These are phyloP conservation scores for Tenebrosternarchus preto DNA, from an alignment of 2,113 vertebrate genomes.

Conservation along the genomic window DNA sequence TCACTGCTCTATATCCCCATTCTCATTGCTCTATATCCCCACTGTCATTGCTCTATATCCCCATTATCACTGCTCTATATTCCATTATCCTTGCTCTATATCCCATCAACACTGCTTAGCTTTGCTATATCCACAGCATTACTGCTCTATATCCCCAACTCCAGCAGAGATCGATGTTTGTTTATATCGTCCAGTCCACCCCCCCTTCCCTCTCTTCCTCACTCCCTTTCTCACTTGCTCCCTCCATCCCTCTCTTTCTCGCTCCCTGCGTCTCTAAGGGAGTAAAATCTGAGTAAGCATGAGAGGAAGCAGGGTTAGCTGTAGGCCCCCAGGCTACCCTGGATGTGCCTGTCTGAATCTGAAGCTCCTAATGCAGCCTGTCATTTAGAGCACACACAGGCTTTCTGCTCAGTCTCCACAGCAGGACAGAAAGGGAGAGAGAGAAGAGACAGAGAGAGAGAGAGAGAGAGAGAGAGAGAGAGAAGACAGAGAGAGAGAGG, in stretches of 20 bases:
- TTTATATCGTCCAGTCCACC: not conserved
- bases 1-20: not conserved
- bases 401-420: constrained; percentile 65
- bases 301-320: constrained; percentile 66
- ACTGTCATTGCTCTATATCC: not conserved
- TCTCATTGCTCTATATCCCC: not conserved
- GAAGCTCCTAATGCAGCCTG: constrained; percentile 72
- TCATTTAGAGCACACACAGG: constrained; percentile 76
- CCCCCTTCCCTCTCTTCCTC: too few species aligned
- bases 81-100: not conserved
- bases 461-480: constrained; percentile 17
- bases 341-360: constrained; percentile 67
- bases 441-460: too few species aligned
- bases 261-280: constrained; percentile 41
- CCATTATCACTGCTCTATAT: not conserved
- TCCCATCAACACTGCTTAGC: not conserved
- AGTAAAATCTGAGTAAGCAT: constrained; percentile 76
- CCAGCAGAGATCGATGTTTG: not conserved
- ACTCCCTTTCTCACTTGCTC: constrained; percentile 12
- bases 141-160: not conserved
- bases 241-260: not conserved
- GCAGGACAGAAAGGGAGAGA: constrained; percentile 58
- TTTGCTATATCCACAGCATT: not conserved
- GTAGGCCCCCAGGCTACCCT: constrained; percentile 70
- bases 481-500: constrained; percentile 33